Base-by-base conservation (phyloP, 2,888 invertebrate species). In the Drosophila birchii region DNA sequence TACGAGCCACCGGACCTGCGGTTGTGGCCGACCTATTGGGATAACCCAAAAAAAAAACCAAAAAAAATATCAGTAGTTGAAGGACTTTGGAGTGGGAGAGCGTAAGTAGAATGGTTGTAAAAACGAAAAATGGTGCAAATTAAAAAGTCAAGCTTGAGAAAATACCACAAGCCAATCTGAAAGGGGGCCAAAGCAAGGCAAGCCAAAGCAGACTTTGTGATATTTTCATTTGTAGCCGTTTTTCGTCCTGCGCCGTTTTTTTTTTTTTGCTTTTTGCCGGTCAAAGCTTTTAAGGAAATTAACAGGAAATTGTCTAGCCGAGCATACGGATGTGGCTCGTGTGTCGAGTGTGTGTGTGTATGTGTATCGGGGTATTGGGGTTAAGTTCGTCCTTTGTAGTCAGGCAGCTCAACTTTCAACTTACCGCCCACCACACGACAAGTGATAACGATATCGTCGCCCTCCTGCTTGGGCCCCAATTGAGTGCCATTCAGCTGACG, bases 341-440 rank as follows among this genome's bases (percentile, higher is more conserved):
- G 71, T 80, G 63, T 55, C 45, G 26, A 23, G 60, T 71, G 34
- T 47, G 36, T 53, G 9, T 45, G 59, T 34, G 55, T 49, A 18
- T 47, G n/a, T 45, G 39, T 26, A 26, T 29, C 26, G 54, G 77
- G 45, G 55, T 54, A 76, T 67, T 77, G 68, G 81, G 81, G 81
- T 81, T 78, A 78, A 73, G 76, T 67, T 75, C 54, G 67, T 60
- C 75, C 51, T 59, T 54, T 76, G 61, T 68, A 70, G 68, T 70
- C 56, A 56, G 60, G 61, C 66, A 49, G 61, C 43, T 61, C 26
- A 59, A 54, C 54, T 54, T 67, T 67, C 53, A 72, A 91, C 94
- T 95, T 94, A 95, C 97, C 97, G 87, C 97, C 97, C 77, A 96
- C 95, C 54, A 97, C 97, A 79, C 97, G 94, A 93, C 97, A 97